Conservation (phyloP, 2,888 invertebrate genomes). For the Dichetophora obliterata region DNA sequence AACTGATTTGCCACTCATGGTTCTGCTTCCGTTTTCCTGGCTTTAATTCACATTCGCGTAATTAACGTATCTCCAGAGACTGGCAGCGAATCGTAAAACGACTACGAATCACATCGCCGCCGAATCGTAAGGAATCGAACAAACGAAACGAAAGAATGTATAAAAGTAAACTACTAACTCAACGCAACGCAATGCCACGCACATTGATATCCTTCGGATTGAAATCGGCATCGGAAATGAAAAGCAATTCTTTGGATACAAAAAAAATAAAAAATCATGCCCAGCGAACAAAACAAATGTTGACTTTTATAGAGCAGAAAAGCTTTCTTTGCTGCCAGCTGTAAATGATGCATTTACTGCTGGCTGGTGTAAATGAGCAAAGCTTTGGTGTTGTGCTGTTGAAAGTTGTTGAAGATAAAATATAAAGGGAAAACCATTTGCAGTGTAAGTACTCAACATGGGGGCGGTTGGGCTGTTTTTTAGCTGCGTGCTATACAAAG, state of each 20-base stretch:
- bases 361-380: background rate
- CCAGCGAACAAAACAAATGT: background rate
- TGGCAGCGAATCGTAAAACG: constrained; percentile 1
- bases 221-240: constrained; percentile 37
- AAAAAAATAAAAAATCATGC: background rate
- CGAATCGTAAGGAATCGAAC: constrained; percentile 22
- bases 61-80: constrained; percentile 51
- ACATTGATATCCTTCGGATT: constrained; percentile 32
- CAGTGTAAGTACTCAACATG: too few relatives aligned
- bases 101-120: constrained; percentile 8
- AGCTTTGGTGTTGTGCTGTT: background rate
- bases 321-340: background rate
- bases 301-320: constrained; percentile 1
- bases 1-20: constrained; percentile 61
- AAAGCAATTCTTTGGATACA: constrained; percentile 24
- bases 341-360: too few relatives aligned
- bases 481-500: background rate
- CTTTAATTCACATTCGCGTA: constrained; percentile 57
- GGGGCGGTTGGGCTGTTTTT: background rate
- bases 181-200: constrained; percentile 15
- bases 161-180: background rate
- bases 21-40: constrained; percentile 49
- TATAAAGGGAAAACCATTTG: too few relatives aligned
- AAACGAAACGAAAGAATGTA: background rate
- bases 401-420: background rate